Conservation (phyloP, 2,888 invertebrate species). For the Drosophila lutescens region DNA sequence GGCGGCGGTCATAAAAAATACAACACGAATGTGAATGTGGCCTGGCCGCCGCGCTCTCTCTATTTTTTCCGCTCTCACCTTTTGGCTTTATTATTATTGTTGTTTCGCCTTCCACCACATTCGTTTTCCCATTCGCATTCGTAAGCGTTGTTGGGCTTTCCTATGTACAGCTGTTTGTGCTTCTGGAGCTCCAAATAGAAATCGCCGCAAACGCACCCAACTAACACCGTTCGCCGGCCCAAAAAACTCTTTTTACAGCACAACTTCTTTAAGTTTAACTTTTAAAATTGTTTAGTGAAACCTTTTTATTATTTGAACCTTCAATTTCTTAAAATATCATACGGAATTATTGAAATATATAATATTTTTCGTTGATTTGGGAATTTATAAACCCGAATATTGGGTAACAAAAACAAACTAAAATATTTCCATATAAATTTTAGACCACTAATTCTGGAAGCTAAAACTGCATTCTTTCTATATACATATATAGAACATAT, state of each 20-base stretch:
- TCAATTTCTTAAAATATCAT: too few species aligned
- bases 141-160: constrained; percentile 5
- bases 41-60: constrained; percentile 20
- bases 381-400: too few species aligned
- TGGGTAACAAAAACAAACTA: too few species aligned
- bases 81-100: constrained; percentile 50
- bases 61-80: constrained; percentile 30
- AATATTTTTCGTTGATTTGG: too few species aligned
- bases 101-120: constrained; percentile 39
- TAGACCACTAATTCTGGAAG: too few species aligned
- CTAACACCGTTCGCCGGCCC: constrained; percentile 16
- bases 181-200: constrained; percentile 66
- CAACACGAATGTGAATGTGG: constrained; percentile 17
- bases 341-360: too few species aligned
- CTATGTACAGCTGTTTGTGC: constrained; percentile 51
- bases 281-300: too few species aligned
- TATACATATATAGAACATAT: neutral
- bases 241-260: constrained; percentile 19
- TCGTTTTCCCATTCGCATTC: constrained; percentile 9
- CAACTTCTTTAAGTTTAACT: neutral
- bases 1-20: constrained; percentile 26
- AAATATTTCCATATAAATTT: too few species aligned
- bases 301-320: too few species aligned
- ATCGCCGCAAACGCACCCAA: constrained; percentile 33
- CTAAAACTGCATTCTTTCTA: too few species aligned